Percentiles rank a stretch among this genome's conserved stretches.
Conservation (phyloP, 2,888 invertebrate genomes). For the Drymonia ruficornis region DNA sequence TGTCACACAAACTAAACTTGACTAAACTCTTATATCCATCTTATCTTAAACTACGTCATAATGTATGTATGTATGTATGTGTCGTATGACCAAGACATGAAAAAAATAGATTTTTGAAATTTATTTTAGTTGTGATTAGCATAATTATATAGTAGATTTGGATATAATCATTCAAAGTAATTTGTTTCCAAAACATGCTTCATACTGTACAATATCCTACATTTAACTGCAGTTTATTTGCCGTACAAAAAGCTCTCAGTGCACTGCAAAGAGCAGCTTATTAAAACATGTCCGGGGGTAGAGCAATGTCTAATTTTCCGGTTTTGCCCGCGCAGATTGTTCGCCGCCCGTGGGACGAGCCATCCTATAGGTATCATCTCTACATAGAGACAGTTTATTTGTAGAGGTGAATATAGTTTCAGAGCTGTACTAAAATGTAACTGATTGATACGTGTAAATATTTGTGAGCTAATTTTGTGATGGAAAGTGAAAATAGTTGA, state of each 20-base stretch:
- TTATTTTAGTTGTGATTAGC: too few species aligned
- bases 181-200: neutral
- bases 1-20: too few species aligned
- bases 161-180: neutral
- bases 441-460: neutral
- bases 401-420: neutral
- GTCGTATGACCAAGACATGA: too few species aligned
- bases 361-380: neutral
- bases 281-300: constrained; percentile 51
- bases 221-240: constrained; percentile 29
- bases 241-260: constrained; percentile 30
- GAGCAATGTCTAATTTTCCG: constrained; percentile 80
- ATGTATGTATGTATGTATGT: too few species aligned
- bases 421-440: neutral
- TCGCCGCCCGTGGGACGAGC: constrained; percentile 51
- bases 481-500: too few species aligned
- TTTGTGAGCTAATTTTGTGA: too few species aligned
- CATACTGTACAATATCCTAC: constrained; percentile 7
- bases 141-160: too few species aligned
- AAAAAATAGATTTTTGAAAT: too few species aligned
- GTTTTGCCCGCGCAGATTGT: constrained; percentile 77
- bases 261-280: constrained; percentile 52
- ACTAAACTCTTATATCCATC: too few species aligned
- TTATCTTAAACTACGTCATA: too few species aligned
- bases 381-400: neutral